Base-by-base conservation (phyloP, 2,888 invertebrate species). In the Mimumesa dahlbomi region DNA sequence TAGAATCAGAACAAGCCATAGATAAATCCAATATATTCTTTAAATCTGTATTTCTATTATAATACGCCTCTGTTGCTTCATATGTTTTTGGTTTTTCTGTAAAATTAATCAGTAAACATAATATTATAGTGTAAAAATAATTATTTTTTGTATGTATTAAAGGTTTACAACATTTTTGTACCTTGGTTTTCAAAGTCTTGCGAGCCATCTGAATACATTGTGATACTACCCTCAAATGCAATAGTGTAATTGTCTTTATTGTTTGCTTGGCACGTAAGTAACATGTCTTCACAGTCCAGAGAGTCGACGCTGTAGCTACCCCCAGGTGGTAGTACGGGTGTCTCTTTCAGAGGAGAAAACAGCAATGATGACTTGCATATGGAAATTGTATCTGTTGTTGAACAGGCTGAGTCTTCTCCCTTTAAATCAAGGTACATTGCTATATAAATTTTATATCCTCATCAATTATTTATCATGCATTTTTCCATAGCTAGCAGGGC, bases 221-320 rank as follows among this genome's bases (percentile, higher is more conserved):
- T 94, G 82, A 94, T 92, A 84, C 95, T 95, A 85, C 96, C 97
- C 91, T 97, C 97, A 85, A 97, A 97, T 79, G 97, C 97, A 85
- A 97, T 97, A 75, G 97, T 97, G 89, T 97, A 97, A 91, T 97
- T 97, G 90, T 97, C 95, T 91, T 97, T 97, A 90, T 97, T 96
- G 81, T 92, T 92, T 72, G 96, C 95, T 90, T 95, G 95, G 90
- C 97, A 97, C 73, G 97, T 97, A 77, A 97, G 92, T 89, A 97
- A 94, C 87, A 97, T 95, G 85, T 96, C 96, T 88, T 96, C 96
- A 90, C 96, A 95, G 90, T 97, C 97, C 82, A 97, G 91, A 76
- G 97, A 97, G 89, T 97, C 97, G 72, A 97, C 96, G 84, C 97
- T 97, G 90, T 95, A 95, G 89, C 95, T 95, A 63, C 92, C 92